phyloP scores from a whole-genome alignment of 2,797 vertebrate species.

The Sebastolobus alascanus region DNA sequence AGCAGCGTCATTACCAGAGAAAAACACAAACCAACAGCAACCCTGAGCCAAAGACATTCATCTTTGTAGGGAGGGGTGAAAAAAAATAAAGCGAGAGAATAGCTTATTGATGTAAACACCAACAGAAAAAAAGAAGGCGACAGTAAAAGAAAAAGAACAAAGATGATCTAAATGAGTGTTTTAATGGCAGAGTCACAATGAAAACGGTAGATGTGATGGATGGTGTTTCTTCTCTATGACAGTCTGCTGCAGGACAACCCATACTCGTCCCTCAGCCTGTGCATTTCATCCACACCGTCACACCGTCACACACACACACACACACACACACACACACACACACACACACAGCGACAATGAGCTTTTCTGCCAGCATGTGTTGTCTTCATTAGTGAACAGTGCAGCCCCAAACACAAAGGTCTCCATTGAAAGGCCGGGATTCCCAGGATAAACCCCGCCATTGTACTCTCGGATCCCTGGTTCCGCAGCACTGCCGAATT shows the following conservation, averaged over 20 bases:
- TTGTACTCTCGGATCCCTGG: slow-evolving; percentile 72
- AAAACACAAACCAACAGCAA: slow-evolving; percentile 21
- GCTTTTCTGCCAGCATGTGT: slow-evolving; percentile 60
- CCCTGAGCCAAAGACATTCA: slow-evolving; percentile 7
- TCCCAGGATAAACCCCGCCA: slow-evolving; percentile 72
- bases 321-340: slow-evolving; percentile 14
- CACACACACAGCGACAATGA: slow-evolving; percentile 40
- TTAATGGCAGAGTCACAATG: slow-evolving; percentile 7
- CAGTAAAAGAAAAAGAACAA: neutral
- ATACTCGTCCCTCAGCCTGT: slow-evolving; percentile 5
- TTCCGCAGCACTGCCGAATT: slow-evolving; percentile 66
- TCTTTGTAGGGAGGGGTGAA: neutral
- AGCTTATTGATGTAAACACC: neutral
- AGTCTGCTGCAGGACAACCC: slow-evolving; percentile 4
- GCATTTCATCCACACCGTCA: slow-evolving; percentile 32
- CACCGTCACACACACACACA: neutral
- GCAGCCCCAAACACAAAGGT: slow-evolving; percentile 70
- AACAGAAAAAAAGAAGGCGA: neutral
- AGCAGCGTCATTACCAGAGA: slow-evolving; percentile 16
- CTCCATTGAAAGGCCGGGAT: slow-evolving; percentile 71
- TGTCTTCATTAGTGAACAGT: slow-evolving; percentile 70
- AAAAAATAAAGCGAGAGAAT: neutral
- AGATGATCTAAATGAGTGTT: neutral
- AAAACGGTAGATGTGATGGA: neutral
- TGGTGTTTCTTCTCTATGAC: slow-evolving; percentile 11